Conservation (phyloP, 1,140 invertebrate genomes). For the Sminthurinus signatus region DNA sequence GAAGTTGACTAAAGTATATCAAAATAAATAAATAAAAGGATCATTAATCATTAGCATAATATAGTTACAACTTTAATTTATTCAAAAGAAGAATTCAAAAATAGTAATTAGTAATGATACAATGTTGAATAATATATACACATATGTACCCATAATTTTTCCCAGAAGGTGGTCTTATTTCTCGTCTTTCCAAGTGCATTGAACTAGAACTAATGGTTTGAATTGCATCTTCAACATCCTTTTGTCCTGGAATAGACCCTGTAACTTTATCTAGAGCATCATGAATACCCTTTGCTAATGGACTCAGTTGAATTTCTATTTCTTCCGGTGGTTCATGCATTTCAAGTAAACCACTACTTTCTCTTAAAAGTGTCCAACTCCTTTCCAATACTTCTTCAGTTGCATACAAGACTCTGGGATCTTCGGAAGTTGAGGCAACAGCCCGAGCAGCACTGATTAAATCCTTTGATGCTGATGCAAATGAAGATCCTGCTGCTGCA, state of each 20-base stretch:
- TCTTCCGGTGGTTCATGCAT: conserved; percentile 23
- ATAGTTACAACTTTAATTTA: background rate
- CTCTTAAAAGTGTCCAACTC: conserved; percentile 34
- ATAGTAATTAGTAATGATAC: no score
- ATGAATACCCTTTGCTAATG: conserved; percentile 59
- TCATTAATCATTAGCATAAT: conserved; percentile 1
- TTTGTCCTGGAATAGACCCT: conserved; percentile 56
- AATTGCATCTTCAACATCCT: conserved; percentile 81
- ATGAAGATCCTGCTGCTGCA: conserved; percentile 29
- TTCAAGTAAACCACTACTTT: conserved; percentile 26
- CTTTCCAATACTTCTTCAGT: conserved; percentile 39
- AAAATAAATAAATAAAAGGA: background rate
- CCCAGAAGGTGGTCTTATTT: background rate
- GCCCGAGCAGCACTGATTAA: conserved; percentile 31
- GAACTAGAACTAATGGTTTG: conserved; percentile 69
- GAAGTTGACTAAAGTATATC: conserved; percentile 64
- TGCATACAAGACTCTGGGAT: conserved; percentile 25
- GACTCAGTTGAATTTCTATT: conserved; percentile 53
- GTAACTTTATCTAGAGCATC: conserved; percentile 50
- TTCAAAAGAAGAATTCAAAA: no score
- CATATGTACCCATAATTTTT: conserved; percentile 65
- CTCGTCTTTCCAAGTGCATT: conserved; percentile 54
- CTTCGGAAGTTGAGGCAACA: conserved; percentile 29
- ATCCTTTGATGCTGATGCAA: conserved; percentile 35
- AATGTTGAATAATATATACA: no score